Conservation (phyloP, 2,113 vertebrate species). For the Cyrtonyx montezumae region DNA sequence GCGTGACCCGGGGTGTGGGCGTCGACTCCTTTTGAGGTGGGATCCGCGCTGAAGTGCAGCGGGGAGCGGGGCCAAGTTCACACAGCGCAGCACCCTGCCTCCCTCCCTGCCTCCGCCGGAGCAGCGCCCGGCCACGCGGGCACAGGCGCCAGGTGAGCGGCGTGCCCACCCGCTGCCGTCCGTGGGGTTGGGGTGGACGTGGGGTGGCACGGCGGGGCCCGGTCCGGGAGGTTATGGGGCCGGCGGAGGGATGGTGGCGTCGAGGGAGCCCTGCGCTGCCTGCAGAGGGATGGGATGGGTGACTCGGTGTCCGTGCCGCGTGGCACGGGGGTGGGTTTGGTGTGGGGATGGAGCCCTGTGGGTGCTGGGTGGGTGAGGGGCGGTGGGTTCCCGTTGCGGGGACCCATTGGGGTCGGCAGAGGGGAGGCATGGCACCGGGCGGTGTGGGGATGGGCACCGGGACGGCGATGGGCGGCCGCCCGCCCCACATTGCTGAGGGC, state of each 20-base stretch:
- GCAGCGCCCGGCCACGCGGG: not conserved
- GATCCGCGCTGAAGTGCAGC: constrained; percentile 52
- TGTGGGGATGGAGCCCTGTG: fast-evolving
- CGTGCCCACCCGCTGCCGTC: not conserved
- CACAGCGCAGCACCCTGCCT: constrained; percentile 15
- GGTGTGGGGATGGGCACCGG: no score
- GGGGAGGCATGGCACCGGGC: not conserved
- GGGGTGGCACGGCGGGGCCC: not conserved
- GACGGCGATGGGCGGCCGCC: no score
- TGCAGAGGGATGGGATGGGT: not conserved
- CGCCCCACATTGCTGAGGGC: no score
- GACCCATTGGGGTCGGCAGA: not conserved
- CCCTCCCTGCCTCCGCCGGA: not conserved
- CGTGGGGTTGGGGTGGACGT: no score
- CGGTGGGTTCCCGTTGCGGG: not conserved
- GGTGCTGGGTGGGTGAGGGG: fast-evolving
- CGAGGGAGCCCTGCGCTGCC: not conserved
- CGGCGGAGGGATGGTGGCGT: not conserved
- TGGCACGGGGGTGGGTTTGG: not conserved
- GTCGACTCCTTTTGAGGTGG: constrained; percentile 70
- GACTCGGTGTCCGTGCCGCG: fast-evolving
- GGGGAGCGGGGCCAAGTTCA: constrained; percentile 54
- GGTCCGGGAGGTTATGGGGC: not conserved
- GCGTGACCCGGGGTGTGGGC: constrained; percentile 71
- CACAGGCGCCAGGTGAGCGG: constrained; percentile 35